phyloP scores from a whole-genome alignment of 2,113 vertebrate genomes.

The Sterna hirundo region DNA sequence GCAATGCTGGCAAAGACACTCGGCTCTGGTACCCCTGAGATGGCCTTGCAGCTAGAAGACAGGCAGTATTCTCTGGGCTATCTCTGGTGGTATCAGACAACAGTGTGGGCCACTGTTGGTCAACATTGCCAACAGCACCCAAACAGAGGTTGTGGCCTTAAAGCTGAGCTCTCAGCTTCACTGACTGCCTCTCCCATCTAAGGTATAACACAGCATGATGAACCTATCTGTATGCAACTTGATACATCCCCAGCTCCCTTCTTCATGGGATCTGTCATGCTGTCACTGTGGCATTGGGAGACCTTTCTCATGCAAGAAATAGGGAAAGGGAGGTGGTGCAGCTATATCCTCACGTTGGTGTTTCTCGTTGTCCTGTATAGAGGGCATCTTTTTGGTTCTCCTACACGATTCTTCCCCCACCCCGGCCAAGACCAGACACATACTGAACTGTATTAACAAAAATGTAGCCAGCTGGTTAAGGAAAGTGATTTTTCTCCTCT shows the following conservation, averaged over 20 bases:
- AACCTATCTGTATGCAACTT: background rate
- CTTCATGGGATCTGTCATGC: background rate
- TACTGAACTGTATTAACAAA: background rate
- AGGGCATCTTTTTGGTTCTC: background rate
- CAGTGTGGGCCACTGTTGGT: background rate
- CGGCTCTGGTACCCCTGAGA: background rate
- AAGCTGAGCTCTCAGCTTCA: background rate
- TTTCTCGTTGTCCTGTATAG: background rate
- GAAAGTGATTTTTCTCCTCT: background rate
- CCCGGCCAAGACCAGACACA: background rate
- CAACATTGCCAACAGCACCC: background rate
- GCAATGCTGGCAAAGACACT: background rate
- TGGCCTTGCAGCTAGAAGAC: background rate
- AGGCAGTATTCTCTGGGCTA: background rate
- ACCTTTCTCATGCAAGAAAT: background rate
- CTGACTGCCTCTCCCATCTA: background rate
- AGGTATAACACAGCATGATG: background rate
- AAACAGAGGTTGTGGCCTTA: background rate
- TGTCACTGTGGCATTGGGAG: background rate
- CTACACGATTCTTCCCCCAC: background rate
- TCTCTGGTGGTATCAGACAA: background rate
- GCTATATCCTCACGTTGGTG: background rate
- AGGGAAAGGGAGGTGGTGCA: background rate
- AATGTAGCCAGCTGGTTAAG: background rate
- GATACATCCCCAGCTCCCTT: background rate